Percentiles rank a stretch among this genome's conserved stretches.
phyloP scores from a whole-genome alignment of 2,113 vertebrate species.

The Dicerorhinus sumatrensis region DNA sequence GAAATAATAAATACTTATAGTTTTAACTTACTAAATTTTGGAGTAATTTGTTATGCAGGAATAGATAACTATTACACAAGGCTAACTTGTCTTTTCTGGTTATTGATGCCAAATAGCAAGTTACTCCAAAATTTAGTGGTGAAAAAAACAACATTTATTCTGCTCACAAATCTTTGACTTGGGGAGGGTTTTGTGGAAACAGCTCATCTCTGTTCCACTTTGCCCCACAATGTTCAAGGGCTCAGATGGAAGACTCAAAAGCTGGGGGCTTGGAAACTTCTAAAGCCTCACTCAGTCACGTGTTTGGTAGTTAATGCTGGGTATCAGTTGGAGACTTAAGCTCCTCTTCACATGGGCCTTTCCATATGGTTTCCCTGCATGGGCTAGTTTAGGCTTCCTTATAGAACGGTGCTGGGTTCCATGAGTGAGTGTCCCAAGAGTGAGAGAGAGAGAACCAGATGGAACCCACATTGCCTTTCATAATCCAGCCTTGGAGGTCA shows the following conservation, averaged over 20 bases:
- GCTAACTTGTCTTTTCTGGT: conserved; percentile 7
- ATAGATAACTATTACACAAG: background rate
- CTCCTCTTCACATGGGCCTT: background rate
- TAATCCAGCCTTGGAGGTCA: background rate
- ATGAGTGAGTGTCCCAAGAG: background rate
- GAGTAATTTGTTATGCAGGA: background rate
- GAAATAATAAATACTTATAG: background rate
- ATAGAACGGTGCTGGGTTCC: background rate
- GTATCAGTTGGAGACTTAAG: background rate
- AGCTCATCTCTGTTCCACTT: background rate
- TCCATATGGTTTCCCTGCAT: background rate
- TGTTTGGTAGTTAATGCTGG: background rate
- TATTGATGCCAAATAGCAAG: background rate
- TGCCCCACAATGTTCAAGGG: background rate
- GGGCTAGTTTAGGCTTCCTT: background rate
- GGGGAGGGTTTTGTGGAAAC: background rate
- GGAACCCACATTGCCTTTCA: background rate
- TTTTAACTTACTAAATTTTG: background rate
- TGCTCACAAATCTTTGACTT: background rate
- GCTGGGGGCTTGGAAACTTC: background rate
- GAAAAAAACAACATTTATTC: background rate
- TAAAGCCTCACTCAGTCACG: background rate
- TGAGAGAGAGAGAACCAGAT: background rate
- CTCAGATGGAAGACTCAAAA: conserved; percentile 6
- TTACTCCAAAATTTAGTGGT: background rate